phyloP scores from a whole-genome alignment of 2,797 vertebrate species.

The Diceros bicornis region DNA sequence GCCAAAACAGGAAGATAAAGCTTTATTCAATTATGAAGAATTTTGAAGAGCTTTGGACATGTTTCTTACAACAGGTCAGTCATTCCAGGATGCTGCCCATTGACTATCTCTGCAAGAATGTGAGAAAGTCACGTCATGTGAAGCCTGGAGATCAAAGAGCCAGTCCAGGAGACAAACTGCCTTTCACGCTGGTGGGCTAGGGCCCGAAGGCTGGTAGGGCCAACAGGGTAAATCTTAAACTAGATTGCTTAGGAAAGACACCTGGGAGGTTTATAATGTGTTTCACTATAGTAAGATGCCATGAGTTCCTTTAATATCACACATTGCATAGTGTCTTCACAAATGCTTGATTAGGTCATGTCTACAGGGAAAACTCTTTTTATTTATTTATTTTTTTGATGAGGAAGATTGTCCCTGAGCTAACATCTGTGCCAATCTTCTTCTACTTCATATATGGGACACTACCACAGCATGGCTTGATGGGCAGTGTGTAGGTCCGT shows the following conservation, averaged over 20 bases:
- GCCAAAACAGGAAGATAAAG: background rate
- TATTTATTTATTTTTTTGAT: too few species aligned
- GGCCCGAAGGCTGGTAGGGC: background rate
- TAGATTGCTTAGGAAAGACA: background rate
- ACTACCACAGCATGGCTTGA: too few species aligned
- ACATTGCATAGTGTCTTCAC: background rate
- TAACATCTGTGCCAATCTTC: too few species aligned
- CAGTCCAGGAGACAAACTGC: background rate
- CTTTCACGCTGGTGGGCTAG: rapidly evolving
- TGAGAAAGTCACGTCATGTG: background rate
- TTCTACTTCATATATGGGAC: too few species aligned
- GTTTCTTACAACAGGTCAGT: background rate
- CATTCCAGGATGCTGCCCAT: background rate
- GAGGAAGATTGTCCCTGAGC: too few species aligned
- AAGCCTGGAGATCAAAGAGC: background rate
- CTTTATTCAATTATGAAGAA: background rate
- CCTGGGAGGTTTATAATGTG: background rate
- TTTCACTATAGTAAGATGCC: background rate
- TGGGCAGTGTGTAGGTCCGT: too few species aligned
- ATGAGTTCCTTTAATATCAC: background rate
- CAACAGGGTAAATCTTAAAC: background rate
- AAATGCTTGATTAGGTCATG: background rate
- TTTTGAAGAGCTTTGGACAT: background rate
- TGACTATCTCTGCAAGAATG: background rate
- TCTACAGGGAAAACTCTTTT: background rate